Base-by-base conservation (phyloP, 2,888 invertebrate species). In the Epinotia bilunana region DNA sequence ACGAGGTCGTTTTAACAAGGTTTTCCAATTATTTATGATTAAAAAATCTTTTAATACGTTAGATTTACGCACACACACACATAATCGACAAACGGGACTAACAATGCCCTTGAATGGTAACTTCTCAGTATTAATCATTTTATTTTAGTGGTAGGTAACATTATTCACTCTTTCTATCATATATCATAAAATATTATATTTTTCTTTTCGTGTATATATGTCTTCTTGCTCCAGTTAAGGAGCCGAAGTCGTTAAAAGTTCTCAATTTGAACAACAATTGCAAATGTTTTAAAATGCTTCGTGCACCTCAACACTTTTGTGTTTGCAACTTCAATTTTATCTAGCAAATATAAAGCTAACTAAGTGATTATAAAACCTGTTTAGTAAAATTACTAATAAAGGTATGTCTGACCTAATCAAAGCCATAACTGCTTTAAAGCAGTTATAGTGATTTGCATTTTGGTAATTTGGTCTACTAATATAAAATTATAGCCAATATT, bases 341-440 rank as follows among this genome's bases (percentile, higher is more conserved):
- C 18, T 7, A 58, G 23, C 46, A 61, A 58, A 49, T 46, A 60
- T 23, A 28, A 23, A 2, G 1, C 1, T 13, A 46, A 1, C 13
- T 39, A 39, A 43, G 68, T 43, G 18, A 55, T 72, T 16, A 69
- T 57, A 58, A 64, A 60, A 65, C 64, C 60, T 73, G 53, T 61
- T 43, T 53, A 58, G 23, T 23, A 58, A 62, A 69, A 63, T 63
- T 63, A 33, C n/a, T 70, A 64, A 58, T 74, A 63, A 69, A 70
- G 57, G 58, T 57, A 57, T 18, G 63, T 69, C 74, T 60, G 60
- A 60, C 39, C 64, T 70, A 64, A 74, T 60, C 60, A 53, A 64
- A 70, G 33, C 39, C 20, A 64, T 53, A 74, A 74, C 23, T 43
- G 58, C 70, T 70, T 53, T 53, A 63, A 74, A 70, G 58, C 57